A percentile compares a stretch with the other conserved stretches of the same genome.
Evolutionary conservation across 1,140 invertebrate genomes (phyloP).

Genomic region (Oscheius sp.): DNA sequence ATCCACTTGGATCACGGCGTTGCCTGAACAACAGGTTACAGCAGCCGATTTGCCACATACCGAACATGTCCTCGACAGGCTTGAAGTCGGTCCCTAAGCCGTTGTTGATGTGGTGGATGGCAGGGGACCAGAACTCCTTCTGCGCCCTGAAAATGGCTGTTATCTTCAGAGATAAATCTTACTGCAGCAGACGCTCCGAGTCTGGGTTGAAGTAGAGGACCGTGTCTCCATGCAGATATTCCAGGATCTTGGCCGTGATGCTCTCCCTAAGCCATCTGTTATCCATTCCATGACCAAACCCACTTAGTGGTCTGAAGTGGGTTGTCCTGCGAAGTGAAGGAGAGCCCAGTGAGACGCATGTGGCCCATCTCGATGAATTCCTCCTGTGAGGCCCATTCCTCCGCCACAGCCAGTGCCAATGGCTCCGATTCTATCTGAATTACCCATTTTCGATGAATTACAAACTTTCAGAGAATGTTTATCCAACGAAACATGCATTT

Average conservation of each 20-base stretch:
- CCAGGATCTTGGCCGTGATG: constrained; percentile 75
- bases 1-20: constrained; percentile 1
- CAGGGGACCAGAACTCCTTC: constrained; percentile 78
- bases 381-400: constrained; percentile 86
- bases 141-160: constrained; percentile 68
- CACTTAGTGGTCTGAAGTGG: constrained; percentile 73
- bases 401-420: constrained; percentile 82
- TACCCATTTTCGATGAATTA: too few species aligned
- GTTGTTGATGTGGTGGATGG: constrained; percentile 82
- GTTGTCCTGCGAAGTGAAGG: constrained; percentile 86
- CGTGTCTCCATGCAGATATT: constrained; percentile 85
- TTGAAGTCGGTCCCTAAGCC: constrained; percentile 49
- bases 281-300: constrained; percentile 3
- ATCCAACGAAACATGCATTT: not conserved
- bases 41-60: constrained; percentile 1
- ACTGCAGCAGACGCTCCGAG: constrained; percentile 73
- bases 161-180: constrained; percentile 62
- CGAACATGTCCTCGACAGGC: constrained; percentile 62
- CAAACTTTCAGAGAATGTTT: not conserved
- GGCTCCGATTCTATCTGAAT: constrained; percentile 69
- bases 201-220: constrained; percentile 68
- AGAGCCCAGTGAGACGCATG: constrained; percentile 72
- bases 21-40: not conserved
- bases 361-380: constrained; percentile 74
- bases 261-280: constrained; percentile 65